Conservation (phyloP, 2,888 invertebrate genomes). For the Agrypnus murinus region DNA sequence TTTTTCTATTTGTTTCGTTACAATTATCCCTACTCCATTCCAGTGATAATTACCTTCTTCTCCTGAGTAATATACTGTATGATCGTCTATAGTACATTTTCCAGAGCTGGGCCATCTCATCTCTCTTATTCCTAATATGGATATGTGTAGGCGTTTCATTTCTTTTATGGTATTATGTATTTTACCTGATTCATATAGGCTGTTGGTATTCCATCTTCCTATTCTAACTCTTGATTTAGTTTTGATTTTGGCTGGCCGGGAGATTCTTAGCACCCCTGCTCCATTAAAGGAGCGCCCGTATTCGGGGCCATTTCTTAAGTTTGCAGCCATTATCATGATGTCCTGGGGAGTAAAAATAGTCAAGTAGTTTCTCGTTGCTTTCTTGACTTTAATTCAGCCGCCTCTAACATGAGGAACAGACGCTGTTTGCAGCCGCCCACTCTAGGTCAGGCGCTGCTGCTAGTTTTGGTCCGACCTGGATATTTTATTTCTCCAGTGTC, state of each 20-base stretch:
- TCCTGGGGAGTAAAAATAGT: slow-evolving; percentile 1
- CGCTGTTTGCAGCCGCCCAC: too few species aligned
- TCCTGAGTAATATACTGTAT: slow-evolving; percentile 7
- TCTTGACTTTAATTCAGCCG: not conserved
- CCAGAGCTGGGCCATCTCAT: slow-evolving; percentile 38
- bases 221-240: slow-evolving; percentile 19
- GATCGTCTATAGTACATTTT: slow-evolving; percentile 22
- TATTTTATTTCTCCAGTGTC: too few species aligned
- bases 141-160: slow-evolving; percentile 44
- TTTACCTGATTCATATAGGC: slow-evolving; percentile 41
- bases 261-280: slow-evolving; percentile 19
- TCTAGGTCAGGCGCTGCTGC: too few species aligned
- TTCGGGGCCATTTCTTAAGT: slow-evolving; percentile 5
- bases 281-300: slow-evolving; percentile 16
- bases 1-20: slow-evolving; percentile 20
- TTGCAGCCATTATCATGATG: slow-evolving; percentile 17
- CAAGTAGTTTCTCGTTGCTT: not conserved
- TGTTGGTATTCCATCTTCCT: slow-evolving; percentile 46
- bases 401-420: too few species aligned
- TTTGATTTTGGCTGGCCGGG: slow-evolving; percentile 1
- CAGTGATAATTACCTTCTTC: slow-evolving; percentile 5
- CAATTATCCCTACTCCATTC: slow-evolving; percentile 17
- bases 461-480: too few species aligned
- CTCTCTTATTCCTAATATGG: too few species aligned
- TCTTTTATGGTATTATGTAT: slow-evolving; percentile 44